phyloP scores from a whole-genome alignment of 2,113 vertebrate genomes.

The Microtus ochrogaster region DNA sequence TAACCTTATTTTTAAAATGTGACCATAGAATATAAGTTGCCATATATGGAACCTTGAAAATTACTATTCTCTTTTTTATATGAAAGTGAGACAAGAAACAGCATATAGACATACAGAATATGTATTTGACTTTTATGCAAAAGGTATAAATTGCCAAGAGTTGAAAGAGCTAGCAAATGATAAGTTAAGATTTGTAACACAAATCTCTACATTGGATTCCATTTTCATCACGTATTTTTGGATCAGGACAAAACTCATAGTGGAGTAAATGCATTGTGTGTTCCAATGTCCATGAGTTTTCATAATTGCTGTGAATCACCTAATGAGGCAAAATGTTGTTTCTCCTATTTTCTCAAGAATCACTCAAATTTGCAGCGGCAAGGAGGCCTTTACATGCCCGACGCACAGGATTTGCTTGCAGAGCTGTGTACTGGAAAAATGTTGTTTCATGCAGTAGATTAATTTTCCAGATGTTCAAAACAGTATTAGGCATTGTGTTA shows the following conservation, averaged over 20 bases:
- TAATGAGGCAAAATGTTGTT: neutral
- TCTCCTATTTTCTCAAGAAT: neutral
- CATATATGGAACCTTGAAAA: neutral
- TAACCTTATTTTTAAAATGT: neutral
- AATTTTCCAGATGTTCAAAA: neutral
- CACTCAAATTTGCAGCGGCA: neutral
- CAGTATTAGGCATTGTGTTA: neutral
- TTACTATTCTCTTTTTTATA: neutral
- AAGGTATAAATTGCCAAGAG: neutral
- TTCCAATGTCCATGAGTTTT: neutral
- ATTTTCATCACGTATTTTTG: no score
- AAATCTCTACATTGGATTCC: neutral
- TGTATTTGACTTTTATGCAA: neutral
- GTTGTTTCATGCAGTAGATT: neutral
- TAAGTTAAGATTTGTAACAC: neutral
- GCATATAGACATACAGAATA: neutral
- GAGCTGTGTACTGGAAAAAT: neutral
- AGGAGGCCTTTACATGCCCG: neutral
- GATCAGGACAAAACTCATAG: neutral
- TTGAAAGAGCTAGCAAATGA: neutral
- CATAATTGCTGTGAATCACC: no score
- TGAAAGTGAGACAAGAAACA: no score
- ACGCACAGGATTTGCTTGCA: neutral
- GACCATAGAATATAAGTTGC: neutral
- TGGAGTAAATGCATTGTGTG: neutral